Evolutionary conservation across 2,797 vertebrate species (phyloP).

Genomic region (Brachyrhaphis roseni): DNA sequence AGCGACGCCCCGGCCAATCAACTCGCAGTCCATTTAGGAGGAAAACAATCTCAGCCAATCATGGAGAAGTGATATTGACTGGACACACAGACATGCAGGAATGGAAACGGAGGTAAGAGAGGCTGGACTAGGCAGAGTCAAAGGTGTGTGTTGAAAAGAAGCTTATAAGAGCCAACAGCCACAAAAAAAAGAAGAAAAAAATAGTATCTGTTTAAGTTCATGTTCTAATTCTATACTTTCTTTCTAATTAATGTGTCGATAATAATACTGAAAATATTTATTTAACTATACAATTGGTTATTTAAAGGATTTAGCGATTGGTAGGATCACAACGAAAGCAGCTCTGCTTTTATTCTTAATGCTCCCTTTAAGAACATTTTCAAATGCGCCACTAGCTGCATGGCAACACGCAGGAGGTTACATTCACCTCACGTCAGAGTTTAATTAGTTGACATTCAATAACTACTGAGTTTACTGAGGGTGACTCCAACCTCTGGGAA

Average conservation of each 20-base stretch:
- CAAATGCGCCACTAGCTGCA: constrained; percentile 15
- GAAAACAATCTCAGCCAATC: constrained; percentile 92
- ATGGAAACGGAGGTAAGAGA: constrained; percentile 69
- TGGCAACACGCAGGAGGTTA: constrained; percentile 32
- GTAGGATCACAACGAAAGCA: neutral
- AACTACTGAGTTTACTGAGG: constrained; percentile 66
- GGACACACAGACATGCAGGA: constrained; percentile 54
- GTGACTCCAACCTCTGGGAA: constrained; percentile 64
- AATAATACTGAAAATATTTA: neutral
- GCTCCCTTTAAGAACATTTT: neutral
- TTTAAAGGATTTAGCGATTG: neutral
- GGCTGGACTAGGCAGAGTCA: neutral
- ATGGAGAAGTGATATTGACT: constrained; percentile 51
- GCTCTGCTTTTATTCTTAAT: neutral
- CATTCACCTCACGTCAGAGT: constrained; percentile 63
- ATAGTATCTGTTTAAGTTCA: neutral
- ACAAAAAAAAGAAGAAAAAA: fast-evolving
- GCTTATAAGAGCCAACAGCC: neutral
- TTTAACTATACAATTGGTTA: neutral
- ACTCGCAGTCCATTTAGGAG: constrained; percentile 82
- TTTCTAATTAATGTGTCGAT: neutral
- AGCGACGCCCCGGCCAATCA: constrained; percentile 84
- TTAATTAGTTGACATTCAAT: constrained; percentile 76
- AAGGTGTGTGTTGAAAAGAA: constrained; percentile 12
- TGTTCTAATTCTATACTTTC: neutral